Base-by-base conservation (phyloP, 37 sponge, comb jelly and placozoan genomes). In the Haliclona indistincta region DNA sequence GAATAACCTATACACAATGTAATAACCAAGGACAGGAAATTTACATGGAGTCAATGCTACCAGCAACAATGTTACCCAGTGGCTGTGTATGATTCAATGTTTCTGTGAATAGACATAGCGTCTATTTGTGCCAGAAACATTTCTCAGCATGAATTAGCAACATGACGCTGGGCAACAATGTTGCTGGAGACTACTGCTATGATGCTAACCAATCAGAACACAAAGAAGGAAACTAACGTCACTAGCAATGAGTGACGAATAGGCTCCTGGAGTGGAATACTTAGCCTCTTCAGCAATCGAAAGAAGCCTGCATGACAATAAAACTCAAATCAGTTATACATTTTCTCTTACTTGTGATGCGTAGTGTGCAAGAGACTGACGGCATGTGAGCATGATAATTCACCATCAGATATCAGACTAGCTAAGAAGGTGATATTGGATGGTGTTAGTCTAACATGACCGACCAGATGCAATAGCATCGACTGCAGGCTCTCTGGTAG, bases 221-320 rank as follows among this genome's bases (percentile, higher is more conserved):
- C 26, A 58, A 26, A 58, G 26, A n/a, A 58, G 60, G 60, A 58
- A 58, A 26, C 60, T 58, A 26, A 58, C 25, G 28, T 58, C 26
- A 20, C n/a, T 8, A 25, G 60, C 13, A 6, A 58, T 26, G 11
- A n/a, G 28, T 20, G 13, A 20, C n/a, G 25, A 7, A 58, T 58
- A 8, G n/a, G 11, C 25, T n/a, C 13, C 60, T 58, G 25, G 51
- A 17, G 51, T 17, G 10, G 51, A 47, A 15, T 47, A 17, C 15
- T 15, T 10, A 47, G 51, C 15, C 13, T 47, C 15, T 47, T 47
- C 51, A 47, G 51, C 15, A 10, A 47, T 17, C 10, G 10, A 10
- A 10, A 47, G 15, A 17, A 47, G 51, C 51, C 51, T 47, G 49
- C 49, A 47, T 13, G 13, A 8, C 8, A 47, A 47, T 47, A 47